These are phyloP conservation scores for Peribatodes rhomboidaria DNA, from an alignment of 2,888 invertebrate genomes.

Conservation along the genomic window DNA sequence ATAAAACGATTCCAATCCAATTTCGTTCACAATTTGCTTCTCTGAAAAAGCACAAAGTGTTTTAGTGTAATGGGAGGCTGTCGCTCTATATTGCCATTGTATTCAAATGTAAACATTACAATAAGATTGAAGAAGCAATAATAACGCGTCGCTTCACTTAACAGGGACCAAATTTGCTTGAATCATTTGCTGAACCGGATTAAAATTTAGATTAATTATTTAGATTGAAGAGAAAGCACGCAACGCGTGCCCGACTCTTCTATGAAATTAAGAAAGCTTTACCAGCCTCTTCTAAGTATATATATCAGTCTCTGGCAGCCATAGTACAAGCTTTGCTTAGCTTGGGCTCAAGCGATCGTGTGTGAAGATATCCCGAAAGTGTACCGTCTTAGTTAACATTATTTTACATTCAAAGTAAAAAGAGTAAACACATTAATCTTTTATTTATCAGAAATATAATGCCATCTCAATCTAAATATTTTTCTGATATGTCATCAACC, in stretches of 20 bases:
- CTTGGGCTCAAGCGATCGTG: no score
- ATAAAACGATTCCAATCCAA: slow-evolving; percentile 23
- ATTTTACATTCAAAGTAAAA: neutral
- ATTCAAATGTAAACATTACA: slow-evolving; percentile 38
- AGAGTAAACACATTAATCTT: neutral
- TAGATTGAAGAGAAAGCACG: no score
- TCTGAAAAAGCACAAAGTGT: slow-evolving; percentile 30
- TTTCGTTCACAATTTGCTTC: slow-evolving; percentile 18
- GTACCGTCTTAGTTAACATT: no score
- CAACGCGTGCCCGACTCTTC: no score
- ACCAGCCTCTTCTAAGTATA: no score
- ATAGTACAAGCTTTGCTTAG: no score
- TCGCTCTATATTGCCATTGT: slow-evolving; percentile 23
- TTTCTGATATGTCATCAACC: neutral
- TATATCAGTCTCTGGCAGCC: no score
- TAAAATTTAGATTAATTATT: neutral
- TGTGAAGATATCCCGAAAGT: no score
- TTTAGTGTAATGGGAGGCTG: slow-evolving; percentile 25
- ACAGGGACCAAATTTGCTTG: slow-evolving; percentile 7
- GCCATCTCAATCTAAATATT: no score
- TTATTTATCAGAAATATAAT: no score
- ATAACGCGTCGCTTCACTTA: slow-evolving; percentile 42
- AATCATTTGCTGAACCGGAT: neutral
- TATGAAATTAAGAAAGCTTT: no score
- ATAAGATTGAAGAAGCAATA: slow-evolving; percentile 38